Evolutionary conservation across 2,888 invertebrate genomes (phyloP), one percentile per base, ranked within the genome.

Genomic region (Drosophila prostipennis): DNA sequence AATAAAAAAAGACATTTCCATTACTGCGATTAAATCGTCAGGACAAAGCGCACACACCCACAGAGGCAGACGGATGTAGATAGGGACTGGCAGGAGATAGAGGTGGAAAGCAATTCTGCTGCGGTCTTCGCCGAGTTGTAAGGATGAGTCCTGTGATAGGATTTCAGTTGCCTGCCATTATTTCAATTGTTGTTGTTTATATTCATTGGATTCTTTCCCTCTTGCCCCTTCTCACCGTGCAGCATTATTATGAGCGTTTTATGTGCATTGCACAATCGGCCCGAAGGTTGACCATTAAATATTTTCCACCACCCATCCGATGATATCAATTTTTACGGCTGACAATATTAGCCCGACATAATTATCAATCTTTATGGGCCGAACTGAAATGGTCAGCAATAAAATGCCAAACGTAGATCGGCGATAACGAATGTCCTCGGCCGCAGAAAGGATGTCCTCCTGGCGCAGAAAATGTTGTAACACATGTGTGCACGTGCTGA

Each of bases 1-100:
- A 82, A 86, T 87, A 87, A 85, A 81, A 75, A 86, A 74, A 69
- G 86, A 87, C 83, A 78, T 89, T 87, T 87, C 89, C 86, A 87
- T 87, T 87, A 89, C 80, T 74, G 74, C 89, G 89, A 89, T 87
- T 87, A 88, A 88, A 84, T 89, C 79, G 87, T 75, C 61, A 72
- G 58, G 42, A 65, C 37, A 39, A 45, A 53, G 49, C 29, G 55
- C 56, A 43, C 39, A 63, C 57, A 78, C 59, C 2, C 19, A 40
- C 19, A 55, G 13, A 34, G 16, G 39, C 8, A 19, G 46, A 7
- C 6, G 39, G 29, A 16, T 39, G 51, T 34, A 34, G 36, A 46
- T 34, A 55, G 43, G 23, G 48, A 70, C 51, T 48, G 42, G 53
- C 59, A 65, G 49, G 63, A 61, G 29, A 52, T 29, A 48, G 45